These are phyloP conservation scores for Phalacrocorax pelagicus DNA, from an alignment of 2,113 vertebrate species.

Conservation along the genomic window DNA sequence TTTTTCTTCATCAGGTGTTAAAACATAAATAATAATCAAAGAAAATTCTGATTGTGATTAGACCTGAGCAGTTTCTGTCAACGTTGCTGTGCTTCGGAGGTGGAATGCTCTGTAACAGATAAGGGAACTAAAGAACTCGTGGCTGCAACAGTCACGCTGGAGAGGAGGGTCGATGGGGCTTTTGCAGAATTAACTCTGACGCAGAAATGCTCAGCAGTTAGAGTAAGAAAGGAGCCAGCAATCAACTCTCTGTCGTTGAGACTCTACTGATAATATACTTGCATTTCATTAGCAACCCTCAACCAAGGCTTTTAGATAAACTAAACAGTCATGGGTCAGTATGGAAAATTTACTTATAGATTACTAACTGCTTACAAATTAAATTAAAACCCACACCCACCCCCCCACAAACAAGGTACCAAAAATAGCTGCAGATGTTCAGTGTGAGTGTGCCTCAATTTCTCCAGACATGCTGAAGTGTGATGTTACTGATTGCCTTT, in stretches of 20 bases:
- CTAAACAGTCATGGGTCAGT: background rate
- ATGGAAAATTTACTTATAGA: background rate
- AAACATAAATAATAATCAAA: background rate
- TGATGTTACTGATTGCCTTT: background rate
- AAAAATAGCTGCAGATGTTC: background rate
- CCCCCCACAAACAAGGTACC: background rate
- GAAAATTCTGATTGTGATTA: background rate
- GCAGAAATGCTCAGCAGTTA: rapidly evolving
- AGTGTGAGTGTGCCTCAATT: background rate
- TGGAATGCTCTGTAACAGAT: background rate
- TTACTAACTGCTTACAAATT: background rate
- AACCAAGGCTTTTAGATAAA: background rate
- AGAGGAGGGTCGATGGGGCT: background rate
- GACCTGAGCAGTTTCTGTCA: background rate
- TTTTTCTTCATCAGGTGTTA: background rate
- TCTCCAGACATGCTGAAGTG: background rate
- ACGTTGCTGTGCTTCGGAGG: background rate
- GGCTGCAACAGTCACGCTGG: background rate
- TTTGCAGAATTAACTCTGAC: background rate
- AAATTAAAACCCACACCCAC: no score
- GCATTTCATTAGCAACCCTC: background rate
- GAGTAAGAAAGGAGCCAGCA: background rate
- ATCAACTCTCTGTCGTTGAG: background rate
- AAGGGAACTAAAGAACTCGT: background rate
- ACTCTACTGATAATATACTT: background rate